phyloP scores from a whole-genome alignment of 2,888 invertebrate genomes.

The Hedychridium roseum region DNA sequence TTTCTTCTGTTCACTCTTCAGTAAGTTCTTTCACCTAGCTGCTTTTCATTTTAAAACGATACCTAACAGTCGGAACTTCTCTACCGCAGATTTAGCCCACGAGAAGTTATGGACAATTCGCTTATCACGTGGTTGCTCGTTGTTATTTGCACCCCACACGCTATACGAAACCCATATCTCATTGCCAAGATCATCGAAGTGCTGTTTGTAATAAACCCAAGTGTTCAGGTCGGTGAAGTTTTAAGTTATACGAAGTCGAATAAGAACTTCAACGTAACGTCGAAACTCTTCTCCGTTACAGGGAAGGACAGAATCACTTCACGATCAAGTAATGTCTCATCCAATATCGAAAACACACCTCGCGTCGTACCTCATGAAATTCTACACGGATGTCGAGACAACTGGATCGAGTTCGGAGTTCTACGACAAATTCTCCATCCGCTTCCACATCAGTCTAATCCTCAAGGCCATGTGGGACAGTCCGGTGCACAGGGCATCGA shows the following conservation, averaged over 20 bases:
- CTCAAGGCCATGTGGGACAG: conserved; percentile 96
- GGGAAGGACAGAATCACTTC: conserved; percentile 67
- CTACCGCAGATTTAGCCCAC: conserved; percentile 76
- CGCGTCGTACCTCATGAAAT: conserved; percentile 94
- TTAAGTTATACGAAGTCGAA: neutral
- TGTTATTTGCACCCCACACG: conserved; percentile 88
- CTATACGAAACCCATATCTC: conserved; percentile 95
- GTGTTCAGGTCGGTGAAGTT: conserved; percentile 64
- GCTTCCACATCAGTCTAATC: conserved; percentile 97
- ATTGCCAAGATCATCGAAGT: conserved; percentile 96
- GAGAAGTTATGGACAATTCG: conserved; percentile 81
- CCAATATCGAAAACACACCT: conserved; percentile 82
- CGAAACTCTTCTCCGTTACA: conserved; percentile 19
- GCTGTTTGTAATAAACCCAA: conserved; percentile 79
- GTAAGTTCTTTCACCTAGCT: too few species aligned
- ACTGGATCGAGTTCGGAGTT: conserved; percentile 98
- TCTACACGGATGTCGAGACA: conserved; percentile 97
- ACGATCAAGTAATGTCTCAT: conserved; percentile 86
- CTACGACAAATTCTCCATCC: conserved; percentile 98
- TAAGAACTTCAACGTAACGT: too few species aligned
- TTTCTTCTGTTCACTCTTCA: conserved; percentile 92
- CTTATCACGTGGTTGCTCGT: conserved; percentile 89
- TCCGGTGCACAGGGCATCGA: conserved; percentile 83
- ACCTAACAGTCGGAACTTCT: too few species aligned
- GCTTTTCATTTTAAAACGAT: conserved; percentile 2